These are phyloP conservation scores for Palythoa grandis DNA, from an alignment of 92 coral and sea anemone species.

Conservation along the genomic window DNA sequence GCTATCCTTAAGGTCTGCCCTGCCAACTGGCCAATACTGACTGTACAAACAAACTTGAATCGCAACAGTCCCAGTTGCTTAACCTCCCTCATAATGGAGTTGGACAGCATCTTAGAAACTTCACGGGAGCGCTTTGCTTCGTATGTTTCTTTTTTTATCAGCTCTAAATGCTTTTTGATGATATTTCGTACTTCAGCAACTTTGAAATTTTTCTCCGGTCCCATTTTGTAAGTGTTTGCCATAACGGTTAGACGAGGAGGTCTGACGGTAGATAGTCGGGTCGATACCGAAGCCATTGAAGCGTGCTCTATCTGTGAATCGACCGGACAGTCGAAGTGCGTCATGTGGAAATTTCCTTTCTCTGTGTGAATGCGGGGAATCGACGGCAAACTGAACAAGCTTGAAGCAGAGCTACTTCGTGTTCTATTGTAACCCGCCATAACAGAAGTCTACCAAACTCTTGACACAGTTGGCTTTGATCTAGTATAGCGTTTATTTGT, in stretches of 20 bases:
- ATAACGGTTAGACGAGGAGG: slow-evolving; percentile 45
- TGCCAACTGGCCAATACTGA: slow-evolving; percentile 82
- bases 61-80: slow-evolving; percentile 78
- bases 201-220: slow-evolving; percentile 74
- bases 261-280: slow-evolving; percentile 48
- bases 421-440: slow-evolving; percentile 45
- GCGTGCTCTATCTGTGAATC: slow-evolving; percentile 60
- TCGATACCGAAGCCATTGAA: slow-evolving; percentile 57
- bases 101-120: slow-evolving; percentile 73
- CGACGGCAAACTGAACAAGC: slow-evolving; percentile 69
- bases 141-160: slow-evolving; percentile 69
- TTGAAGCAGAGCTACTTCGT: slow-evolving; percentile 71
- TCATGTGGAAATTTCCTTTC: slow-evolving; percentile 70
- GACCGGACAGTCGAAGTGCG: slow-evolving; percentile 78
- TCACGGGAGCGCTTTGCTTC: slow-evolving; percentile 81
- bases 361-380: slow-evolving; percentile 59
- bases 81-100: slow-evolving; percentile 79
- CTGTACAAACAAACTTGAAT: slow-evolving; percentile 86
- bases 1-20: slow-evolving; percentile 86
- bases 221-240: slow-evolving; percentile 85
- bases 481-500: neutral
- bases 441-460: neutral
- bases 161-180: slow-evolving; percentile 75
- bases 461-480: neutral
- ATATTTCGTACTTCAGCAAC: slow-evolving; percentile 63